Evolutionary conservation across 2,888 invertebrate genomes (phyloP).

Genomic region (Sepiola atlantica): DNA sequence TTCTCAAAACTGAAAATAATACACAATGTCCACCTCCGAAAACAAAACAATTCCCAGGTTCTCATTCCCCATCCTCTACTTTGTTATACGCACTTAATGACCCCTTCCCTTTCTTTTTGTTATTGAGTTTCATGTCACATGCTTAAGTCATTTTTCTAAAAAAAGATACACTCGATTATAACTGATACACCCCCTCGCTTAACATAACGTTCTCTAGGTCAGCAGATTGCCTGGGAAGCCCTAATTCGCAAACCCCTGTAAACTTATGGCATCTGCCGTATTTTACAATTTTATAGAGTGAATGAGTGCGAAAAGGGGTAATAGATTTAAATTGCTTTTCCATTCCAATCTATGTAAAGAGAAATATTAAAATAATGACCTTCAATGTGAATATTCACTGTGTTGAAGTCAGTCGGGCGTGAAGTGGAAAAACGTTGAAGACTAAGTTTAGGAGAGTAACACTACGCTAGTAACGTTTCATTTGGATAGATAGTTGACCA

Average conservation of each 20-base stretch:
- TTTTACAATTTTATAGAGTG: not conserved
- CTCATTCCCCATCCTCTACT: not conserved
- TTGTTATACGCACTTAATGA: not conserved
- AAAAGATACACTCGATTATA: no score
- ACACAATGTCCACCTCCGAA: not conserved
- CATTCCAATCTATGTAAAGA: no score
- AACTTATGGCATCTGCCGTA: not conserved
- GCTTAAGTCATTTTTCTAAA: not conserved
- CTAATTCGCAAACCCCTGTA: not conserved
- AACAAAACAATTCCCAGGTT: not conserved
- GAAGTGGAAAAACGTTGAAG: no score
- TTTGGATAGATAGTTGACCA: not conserved
- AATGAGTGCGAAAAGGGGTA: not conserved
- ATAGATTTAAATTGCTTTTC: not conserved
- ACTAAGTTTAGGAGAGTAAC: no score
- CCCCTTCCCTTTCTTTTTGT: not conserved
- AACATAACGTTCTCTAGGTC: not conserved
- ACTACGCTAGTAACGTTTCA: not conserved
- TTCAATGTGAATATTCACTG: no score
- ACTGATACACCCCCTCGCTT: not conserved
- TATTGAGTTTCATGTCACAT: not conserved
- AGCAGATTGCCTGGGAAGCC: not conserved
- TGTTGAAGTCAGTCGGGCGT: no score
- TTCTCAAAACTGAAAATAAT: not conserved
- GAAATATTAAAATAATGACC: no score